phyloP scores from a whole-genome alignment of 2,797 vertebrate species.

The Neostethus bicornis region DNA sequence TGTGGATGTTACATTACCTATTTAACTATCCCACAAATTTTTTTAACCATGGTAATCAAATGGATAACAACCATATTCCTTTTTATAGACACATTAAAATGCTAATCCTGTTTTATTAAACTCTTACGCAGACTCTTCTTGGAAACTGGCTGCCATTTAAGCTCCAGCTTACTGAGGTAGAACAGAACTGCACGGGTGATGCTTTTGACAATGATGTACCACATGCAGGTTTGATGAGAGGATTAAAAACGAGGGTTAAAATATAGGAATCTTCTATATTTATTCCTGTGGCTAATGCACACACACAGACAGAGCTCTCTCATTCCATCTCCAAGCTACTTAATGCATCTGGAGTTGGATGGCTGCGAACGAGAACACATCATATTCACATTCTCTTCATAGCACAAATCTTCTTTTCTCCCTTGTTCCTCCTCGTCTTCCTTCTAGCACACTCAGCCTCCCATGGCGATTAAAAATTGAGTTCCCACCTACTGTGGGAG shows the following conservation, averaged over 20 bases:
- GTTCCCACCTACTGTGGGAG: conserved; percentile 45
- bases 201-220: not conserved
- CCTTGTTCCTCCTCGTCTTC: conserved; percentile 2
- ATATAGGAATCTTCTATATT: not conserved
- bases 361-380: conserved; percentile 31
- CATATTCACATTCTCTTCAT: conserved; percentile 20
- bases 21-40: conserved; percentile 29
- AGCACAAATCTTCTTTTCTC: conserved; percentile 18
- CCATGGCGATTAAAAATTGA: conserved; percentile 64
- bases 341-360: conserved; percentile 23
- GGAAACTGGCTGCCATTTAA: conserved; percentile 28
- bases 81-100: conserved; percentile 46
- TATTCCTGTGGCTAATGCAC: not conserved
- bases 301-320: conserved; percentile 12
- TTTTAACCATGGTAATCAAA: conserved; percentile 27
- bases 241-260: conserved; percentile 11
- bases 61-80: conserved; percentile 39
- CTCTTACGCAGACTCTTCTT: conserved; percentile 12
- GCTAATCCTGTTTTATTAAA: conserved; percentile 49
- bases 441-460: conserved; percentile 44
- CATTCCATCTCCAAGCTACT: conserved; percentile 11
- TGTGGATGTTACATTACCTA: conserved; percentile 29
- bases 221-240: conserved; percentile 9
- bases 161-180: not conserved
- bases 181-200: conserved; percentile 1